phyloP scores from a whole-genome alignment of 2,888 invertebrate species.

The Andrena camellia region DNA sequence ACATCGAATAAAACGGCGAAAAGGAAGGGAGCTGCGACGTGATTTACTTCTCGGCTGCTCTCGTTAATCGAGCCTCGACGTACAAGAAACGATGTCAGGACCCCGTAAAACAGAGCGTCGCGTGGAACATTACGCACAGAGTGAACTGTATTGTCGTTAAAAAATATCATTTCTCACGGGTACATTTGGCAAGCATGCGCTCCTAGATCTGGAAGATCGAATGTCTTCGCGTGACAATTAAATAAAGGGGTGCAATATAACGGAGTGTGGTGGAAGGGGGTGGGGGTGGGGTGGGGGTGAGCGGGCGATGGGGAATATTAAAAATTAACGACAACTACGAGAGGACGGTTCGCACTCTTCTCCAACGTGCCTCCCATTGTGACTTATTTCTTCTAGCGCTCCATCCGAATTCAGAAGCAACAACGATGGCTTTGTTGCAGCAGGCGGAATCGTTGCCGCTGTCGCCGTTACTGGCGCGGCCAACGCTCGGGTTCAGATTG shows the following conservation, averaged over 20 bases:
- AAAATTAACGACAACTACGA: slow-evolving; percentile 75
- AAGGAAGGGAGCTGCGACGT: slow-evolving; percentile 6
- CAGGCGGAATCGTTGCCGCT: slow-evolving; percentile 55
- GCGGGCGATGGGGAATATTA: slow-evolving; percentile 1
- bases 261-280: neutral
- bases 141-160: slow-evolving; percentile 77
- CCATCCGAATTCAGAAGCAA: slow-evolving; percentile 67
- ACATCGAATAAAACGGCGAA: slow-evolving; percentile 27
- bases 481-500: slow-evolving; percentile 60
- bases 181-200: slow-evolving; percentile 79
- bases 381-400: slow-evolving; percentile 71
- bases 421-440: slow-evolving; percentile 55
- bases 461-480: slow-evolving; percentile 39
- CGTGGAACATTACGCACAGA: slow-evolving; percentile 54
- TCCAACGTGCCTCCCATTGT: slow-evolving; percentile 76
- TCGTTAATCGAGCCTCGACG: slow-evolving; percentile 35
- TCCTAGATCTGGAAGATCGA: slow-evolving; percentile 69
- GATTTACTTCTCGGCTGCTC: slow-evolving; percentile 35
- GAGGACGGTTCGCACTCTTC: slow-evolving; percentile 78
- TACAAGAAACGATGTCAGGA: slow-evolving; percentile 53
- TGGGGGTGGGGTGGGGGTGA: too few species aligned
- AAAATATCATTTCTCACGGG: slow-evolving; percentile 76
- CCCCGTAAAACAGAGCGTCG: slow-evolving; percentile 59
- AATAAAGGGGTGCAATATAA: slow-evolving; percentile 55
- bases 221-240: slow-evolving; percentile 57